A percentile compares a stretch with the other conserved stretches of the same genome.
These are phyloP conservation scores for Spatulosminthurus flaviceps DNA, from an alignment of 2,888 invertebrate genomes.

Conservation along the genomic window DNA sequence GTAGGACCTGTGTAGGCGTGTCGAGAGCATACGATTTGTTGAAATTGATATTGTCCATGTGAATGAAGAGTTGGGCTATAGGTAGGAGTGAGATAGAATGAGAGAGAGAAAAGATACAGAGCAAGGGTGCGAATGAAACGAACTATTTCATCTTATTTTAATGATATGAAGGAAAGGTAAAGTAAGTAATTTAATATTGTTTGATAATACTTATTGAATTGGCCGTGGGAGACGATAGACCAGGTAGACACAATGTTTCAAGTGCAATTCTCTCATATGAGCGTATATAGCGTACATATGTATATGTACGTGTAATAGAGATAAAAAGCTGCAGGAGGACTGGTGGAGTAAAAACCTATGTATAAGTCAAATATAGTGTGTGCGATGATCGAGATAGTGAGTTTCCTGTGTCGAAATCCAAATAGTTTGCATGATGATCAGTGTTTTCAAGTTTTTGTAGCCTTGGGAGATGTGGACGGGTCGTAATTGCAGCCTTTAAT, in stretches of 20 bases:
- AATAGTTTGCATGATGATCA: constrained; percentile 58
- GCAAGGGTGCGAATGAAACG: constrained; percentile 36
- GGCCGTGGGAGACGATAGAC: background rate
- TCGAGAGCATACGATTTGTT: constrained; percentile 21
- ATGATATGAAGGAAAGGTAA: constrained; percentile 35
- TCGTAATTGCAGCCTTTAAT: constrained; percentile 63
- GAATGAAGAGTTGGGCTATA: background rate
- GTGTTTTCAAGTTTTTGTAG: constrained; percentile 59
- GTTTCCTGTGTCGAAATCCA: constrained; percentile 59
- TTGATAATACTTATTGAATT: constrained; percentile 40
- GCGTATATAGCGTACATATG: no score
- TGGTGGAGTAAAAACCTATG: constrained; percentile 51
- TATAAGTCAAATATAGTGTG: constrained; percentile 59
- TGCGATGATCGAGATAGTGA: constrained; percentile 53
- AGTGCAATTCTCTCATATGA: background rate
- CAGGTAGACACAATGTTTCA: background rate
- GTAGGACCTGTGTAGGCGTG: constrained; percentile 12
- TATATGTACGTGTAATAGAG: background rate
- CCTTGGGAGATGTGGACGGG: constrained; percentile 57
- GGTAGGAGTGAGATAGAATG: background rate
- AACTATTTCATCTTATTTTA: constrained; percentile 38
- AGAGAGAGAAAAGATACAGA: constrained; percentile 23
- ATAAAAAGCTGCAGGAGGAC: background rate
- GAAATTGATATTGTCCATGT: constrained; percentile 6
- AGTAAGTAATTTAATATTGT: constrained; percentile 42